Conservation (phyloP, 1,140 invertebrate genomes). For the Penaeus vannamei region DNA sequence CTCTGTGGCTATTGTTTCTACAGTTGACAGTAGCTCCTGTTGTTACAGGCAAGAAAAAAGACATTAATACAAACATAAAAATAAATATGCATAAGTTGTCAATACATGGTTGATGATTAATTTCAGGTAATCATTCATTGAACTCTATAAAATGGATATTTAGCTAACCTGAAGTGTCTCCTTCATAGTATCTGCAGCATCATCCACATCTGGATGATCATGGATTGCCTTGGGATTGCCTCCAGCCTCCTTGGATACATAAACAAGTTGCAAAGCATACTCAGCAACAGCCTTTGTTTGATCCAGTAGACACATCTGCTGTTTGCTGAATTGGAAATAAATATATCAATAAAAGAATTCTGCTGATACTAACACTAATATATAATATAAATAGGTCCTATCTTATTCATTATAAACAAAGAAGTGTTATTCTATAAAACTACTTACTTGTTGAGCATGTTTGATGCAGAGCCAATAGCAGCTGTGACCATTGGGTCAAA, state of each 20-base stretch:
- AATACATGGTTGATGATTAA: too few relatives aligned
- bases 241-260: constrained; percentile 88
- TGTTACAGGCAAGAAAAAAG: not conserved
- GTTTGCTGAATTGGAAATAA: constrained; percentile 77
- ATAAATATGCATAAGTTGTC: not conserved
- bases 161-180: constrained; percentile 77
- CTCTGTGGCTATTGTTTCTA: constrained; percentile 89
- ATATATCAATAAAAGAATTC: not conserved
- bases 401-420: not conserved
- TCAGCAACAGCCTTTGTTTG: constrained; percentile 96
- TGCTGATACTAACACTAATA: not conserved
- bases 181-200: constrained; percentile 83
- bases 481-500: constrained; percentile 88
- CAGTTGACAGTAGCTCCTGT: constrained; percentile 83
- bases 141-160: not conserved
- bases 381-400: not conserved
- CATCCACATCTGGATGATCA: constrained; percentile 87
- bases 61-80: too few relatives aligned
- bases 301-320: constrained; percentile 90
- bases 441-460: constrained; percentile 80
- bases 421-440: not conserved
- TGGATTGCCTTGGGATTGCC: constrained; percentile 91
- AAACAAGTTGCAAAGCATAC: constrained; percentile 87
- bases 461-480: constrained; percentile 86
- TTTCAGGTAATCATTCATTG: not conserved